Base-by-base conservation (phyloP, 2,888 invertebrate genomes). In the Thyatira batis region DNA sequence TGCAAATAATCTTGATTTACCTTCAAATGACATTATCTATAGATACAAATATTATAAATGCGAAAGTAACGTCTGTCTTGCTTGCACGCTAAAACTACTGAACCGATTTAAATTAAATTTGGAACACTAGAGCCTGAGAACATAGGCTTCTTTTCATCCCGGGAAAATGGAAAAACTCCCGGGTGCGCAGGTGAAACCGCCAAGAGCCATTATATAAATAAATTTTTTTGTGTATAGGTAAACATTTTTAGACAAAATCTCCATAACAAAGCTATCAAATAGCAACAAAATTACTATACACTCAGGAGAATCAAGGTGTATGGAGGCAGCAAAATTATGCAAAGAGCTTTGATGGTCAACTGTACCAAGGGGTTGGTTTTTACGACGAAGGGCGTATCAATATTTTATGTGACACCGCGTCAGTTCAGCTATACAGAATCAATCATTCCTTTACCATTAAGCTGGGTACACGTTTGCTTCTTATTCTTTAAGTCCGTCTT, bases 221-320 rank as follows among this genome's bases (percentile, higher is more conserved):
- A n/a, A n/a, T n/a, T 33, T 0, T 13, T 33, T 13, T 13, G 13
- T 13, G 13, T 5, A 13, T 13, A 39, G n/a, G n/a, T n/a, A n/a
- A n/a, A n/a, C n/a, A 13, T 17, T 27, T 27, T 46, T 1, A 27
- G n/a, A 46, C 23, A 6, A 45, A 13, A 46, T 25, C 27, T 21
- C 8, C 11, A 10, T 27, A 13, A 46, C 46, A 30, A 25, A 45
- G 49, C 49, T 44, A 57, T 52, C 50, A 48, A 46, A 57, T 52
- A 44, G 13, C 43, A 45, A 21, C 27, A 58, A 51, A 44, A 39
- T 20, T 45, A n/a, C n/a, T 1, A 5, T 20, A 27, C 68, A 71
- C 75, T 79, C 79, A 50, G 52, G 76, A 76, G 90, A 89, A 87
- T 89, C 89, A 89, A 87, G 79, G 76, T 81, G 80, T 68, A 69